Evolutionary conservation across 2,888 invertebrate species (phyloP), one percentile per base, ranked within the genome.

Genomic region (Agrotis ipsilon): DNA sequence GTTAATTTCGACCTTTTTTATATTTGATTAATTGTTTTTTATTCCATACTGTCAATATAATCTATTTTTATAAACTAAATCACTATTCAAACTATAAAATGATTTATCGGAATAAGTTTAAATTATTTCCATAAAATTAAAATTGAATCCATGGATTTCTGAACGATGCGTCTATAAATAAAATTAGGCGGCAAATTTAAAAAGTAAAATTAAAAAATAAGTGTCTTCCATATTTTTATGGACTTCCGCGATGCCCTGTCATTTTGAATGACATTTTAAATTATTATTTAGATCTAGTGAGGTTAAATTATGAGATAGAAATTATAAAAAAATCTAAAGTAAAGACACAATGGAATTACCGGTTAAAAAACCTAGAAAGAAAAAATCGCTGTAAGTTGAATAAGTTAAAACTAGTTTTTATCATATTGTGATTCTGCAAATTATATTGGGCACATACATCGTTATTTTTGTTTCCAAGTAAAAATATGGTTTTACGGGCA

Each of bases 101-200:
- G 32, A n/a, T 32, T 0, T 5, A 32, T 14, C 11, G n/a, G 1
- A 21, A 39, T n/a, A 4, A n/a, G 0, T 32, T 6, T 5, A n/a
- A 32, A 16, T 7, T 16, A 11, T 39, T 32, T n/a, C 45, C 4
- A 3, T 32, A 24, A 59, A 39, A 21, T 14, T n/a, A 24, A 39
- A 43, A 19, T 39, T 18, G 0, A 21, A 11, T 46, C 21, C 4
- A 16, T 1, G n/a, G 0, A 69, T 76, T 63, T 46, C 54, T 57
- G 14, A 69, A 54, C 74, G 74, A 58, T 4, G 1, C 1, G 2
- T 0, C 4, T 9, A 16, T n/a, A 59, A 54, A 13, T 24, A 2
- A 16, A 49, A 18, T 7, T 7, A 32, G 54, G 82, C 78, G 82
- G 78, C 14, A 59, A 72, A 68, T 79, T 81, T 48, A 62, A 79